Conservation (phyloP, 2,797 vertebrate species). For the Rhynchotus rufescens region DNA sequence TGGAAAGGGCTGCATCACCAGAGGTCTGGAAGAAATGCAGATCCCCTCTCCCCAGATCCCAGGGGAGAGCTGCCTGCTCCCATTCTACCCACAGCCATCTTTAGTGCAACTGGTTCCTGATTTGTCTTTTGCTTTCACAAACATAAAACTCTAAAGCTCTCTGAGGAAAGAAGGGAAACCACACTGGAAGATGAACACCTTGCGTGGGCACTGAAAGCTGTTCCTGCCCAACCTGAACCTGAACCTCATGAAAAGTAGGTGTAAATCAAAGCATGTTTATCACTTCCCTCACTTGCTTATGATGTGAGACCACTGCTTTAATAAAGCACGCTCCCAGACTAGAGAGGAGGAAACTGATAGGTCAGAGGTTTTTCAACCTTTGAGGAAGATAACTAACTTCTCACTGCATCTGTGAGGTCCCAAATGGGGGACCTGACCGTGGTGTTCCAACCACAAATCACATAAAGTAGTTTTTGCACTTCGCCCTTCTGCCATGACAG, state of each 20-base stretch:
- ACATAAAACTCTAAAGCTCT: background rate
- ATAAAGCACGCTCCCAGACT: background rate
- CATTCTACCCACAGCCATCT: background rate
- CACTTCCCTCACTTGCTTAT: background rate
- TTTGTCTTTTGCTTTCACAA: background rate
- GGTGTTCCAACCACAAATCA: background rate
- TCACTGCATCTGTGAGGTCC: background rate
- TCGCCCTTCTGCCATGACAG: background rate
- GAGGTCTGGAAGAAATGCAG: background rate
- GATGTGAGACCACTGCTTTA: background rate
- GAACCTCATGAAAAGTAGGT: background rate
- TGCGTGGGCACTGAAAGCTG: background rate
- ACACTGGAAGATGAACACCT: background rate
- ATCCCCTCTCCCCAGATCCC: background rate
- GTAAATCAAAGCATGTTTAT: background rate
- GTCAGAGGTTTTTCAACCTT: background rate
- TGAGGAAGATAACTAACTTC: background rate
- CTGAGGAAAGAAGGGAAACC: background rate
- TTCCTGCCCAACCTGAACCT: background rate
- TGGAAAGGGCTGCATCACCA: background rate
- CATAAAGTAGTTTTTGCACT: background rate
- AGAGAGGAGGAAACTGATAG: background rate
- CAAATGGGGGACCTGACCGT: background rate
- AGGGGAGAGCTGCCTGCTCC: background rate
- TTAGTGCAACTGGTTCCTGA: background rate